Evolutionary conservation across 2,113 vertebrate species (phyloP).

Genomic region (Lycaon pictus): DNA sequence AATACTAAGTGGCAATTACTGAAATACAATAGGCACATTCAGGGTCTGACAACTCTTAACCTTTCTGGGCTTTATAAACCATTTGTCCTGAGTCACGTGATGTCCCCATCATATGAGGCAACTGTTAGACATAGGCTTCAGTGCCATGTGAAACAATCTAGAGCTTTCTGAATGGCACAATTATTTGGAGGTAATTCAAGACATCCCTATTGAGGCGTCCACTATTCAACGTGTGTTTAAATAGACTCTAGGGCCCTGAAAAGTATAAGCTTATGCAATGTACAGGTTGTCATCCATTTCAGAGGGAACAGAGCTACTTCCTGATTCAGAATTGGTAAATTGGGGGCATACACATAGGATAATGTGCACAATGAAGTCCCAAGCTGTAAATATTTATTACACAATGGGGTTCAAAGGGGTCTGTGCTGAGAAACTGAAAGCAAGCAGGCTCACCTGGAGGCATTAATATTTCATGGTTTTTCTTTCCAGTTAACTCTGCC

Average conservation of each 20-base stretch:
- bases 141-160: slow-evolving; percentile 70
- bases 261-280: not conserved
- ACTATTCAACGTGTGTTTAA: slow-evolving; percentile 59
- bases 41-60: slow-evolving; percentile 85
- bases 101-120: slow-evolving; percentile 79
- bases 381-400: not conserved
- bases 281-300: slow-evolving; percentile 49
- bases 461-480: not conserved
- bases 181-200: slow-evolving; percentile 85
- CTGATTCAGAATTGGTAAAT: not conserved
- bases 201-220: slow-evolving; percentile 68
- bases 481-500: not conserved
- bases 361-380: not conserved
- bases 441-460: not conserved
- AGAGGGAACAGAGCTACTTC: not conserved
- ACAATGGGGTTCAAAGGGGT: not conserved
- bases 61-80: slow-evolving; percentile 80
- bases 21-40: slow-evolving; percentile 86
- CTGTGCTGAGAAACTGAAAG: not conserved
- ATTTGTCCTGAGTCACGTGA: slow-evolving; percentile 82
- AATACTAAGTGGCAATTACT: slow-evolving; percentile 85
- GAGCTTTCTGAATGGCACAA: slow-evolving; percentile 77
- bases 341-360: not conserved
- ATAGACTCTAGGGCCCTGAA: slow-evolving; percentile 37
- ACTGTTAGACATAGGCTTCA: slow-evolving; percentile 69